Percentiles rank a stretch among this genome's conserved stretches.
phyloP scores from a whole-genome alignment of 2,113 vertebrate genomes.

The Laterallus jamaicensis region DNA sequence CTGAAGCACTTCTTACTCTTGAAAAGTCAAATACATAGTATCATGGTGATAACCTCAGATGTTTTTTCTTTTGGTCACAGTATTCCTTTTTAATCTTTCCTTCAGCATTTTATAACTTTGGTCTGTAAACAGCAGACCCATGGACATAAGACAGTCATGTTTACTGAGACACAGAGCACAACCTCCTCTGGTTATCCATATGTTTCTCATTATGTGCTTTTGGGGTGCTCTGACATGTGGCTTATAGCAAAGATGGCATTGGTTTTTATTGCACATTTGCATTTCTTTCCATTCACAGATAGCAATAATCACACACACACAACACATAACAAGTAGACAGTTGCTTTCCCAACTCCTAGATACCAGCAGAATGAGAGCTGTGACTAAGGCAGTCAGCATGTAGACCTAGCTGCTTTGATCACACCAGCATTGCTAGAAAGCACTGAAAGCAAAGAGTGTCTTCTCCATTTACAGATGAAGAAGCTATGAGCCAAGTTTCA shows the following conservation, averaged over 20 bases:
- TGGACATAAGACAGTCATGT: neutral
- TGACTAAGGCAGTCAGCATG: neutral
- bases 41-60: neutral
- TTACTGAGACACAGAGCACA: neutral
- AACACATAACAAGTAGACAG: neutral
- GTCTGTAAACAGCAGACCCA: neutral
- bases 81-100: neutral
- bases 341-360: neutral
- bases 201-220: neutral
- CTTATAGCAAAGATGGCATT: neutral
- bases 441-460: neutral
- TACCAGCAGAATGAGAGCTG: neutral
- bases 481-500: neutral
- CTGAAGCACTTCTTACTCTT: neutral
- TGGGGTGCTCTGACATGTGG: neutral
- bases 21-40: neutral
- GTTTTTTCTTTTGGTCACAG: accelerated
- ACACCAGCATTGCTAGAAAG: neutral
- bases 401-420: neutral
- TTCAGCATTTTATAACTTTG: neutral
- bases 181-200: neutral
- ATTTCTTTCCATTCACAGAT: neutral
- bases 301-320: neutral
- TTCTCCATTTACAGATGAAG: neutral
- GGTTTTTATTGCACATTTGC: neutral